Conservation (phyloP, 2,797 vertebrate species). For the Anguilla megastoma region DNA sequence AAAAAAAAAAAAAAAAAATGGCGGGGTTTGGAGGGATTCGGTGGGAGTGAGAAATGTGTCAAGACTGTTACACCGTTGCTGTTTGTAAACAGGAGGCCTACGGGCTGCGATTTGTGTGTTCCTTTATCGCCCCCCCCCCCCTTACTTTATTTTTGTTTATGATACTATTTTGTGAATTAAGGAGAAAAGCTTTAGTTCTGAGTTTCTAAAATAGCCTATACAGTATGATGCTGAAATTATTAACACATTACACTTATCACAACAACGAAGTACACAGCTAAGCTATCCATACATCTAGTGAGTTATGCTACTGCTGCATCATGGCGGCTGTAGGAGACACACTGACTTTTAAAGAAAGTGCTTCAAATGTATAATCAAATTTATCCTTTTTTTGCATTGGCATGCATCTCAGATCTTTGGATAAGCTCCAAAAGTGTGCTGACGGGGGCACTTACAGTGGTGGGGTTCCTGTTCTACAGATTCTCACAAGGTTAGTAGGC, state of each 20-base stretch:
- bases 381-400: neutral
- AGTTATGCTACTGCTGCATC: too few relatives aligned
- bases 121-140: neutral
- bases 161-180: neutral
- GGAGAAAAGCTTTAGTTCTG: too few relatives aligned
- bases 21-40: neutral
- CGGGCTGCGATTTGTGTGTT: neutral
- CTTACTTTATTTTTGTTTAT: neutral
- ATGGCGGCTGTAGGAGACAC: neutral
- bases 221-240: too few relatives aligned
- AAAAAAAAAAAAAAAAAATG: neutral
- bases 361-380: too few relatives aligned
- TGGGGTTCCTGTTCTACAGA: slow-evolving; percentile 68
- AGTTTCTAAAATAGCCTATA: too few relatives aligned
- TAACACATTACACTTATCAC: too few relatives aligned
- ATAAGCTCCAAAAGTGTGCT: slow-evolving; percentile 52
- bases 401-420: slow-evolving; percentile 56
- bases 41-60: neutral
- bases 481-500: slow-evolving; percentile 66
- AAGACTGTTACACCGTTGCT: neutral
- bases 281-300: too few relatives aligned
- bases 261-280: too few relatives aligned
- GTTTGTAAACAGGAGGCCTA: neutral
- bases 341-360: too few relatives aligned
- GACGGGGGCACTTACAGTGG: slow-evolving; percentile 61